phyloP scores from a whole-genome alignment of 2,888 invertebrate genomes.

The Abrostola tripartita region DNA sequence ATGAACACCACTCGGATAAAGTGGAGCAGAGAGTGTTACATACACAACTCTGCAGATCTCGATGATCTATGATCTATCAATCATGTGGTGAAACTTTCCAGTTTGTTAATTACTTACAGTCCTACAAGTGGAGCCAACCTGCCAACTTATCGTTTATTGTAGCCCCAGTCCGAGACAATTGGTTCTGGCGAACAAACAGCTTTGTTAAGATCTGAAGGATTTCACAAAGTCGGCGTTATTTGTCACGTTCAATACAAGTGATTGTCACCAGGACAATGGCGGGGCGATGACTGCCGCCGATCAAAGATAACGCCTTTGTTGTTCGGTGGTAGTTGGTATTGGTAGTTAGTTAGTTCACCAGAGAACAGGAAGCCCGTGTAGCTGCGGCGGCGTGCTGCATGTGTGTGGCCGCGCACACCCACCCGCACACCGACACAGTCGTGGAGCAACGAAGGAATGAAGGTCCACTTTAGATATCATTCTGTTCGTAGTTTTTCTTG shows the following conservation, averaged over 20 bases:
- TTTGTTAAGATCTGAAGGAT: slow-evolving; percentile 5
- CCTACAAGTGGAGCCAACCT: background rate
- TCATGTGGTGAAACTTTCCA: background rate
- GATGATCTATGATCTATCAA: no score
- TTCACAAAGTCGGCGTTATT: slow-evolving; percentile 13
- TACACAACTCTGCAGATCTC: no score
- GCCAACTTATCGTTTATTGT: slow-evolving; percentile 11
- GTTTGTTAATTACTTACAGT: background rate
- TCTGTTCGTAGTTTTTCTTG: no score
- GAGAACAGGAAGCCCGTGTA: slow-evolving; percentile 7
- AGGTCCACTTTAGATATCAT: no score
- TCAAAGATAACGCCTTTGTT: slow-evolving; percentile 20
- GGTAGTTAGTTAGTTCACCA: background rate
- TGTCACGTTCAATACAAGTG: slow-evolving; percentile 18
- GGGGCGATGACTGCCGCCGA: slow-evolving; percentile 13
- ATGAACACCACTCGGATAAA: no score
- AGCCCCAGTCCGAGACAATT: slow-evolving; percentile 3
- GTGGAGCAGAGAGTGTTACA: no score
- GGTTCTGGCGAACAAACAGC: slow-evolving; percentile 1
- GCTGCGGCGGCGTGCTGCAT: background rate
- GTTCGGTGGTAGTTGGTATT: slow-evolving; percentile 10
- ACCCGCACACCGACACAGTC: background rate
- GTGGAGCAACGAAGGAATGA: no score
- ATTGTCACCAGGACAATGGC: slow-evolving; percentile 34
- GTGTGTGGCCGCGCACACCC: no score